These are phyloP conservation scores for Ellobius talpinus DNA, from an alignment of 2,113 vertebrate species.

Conservation along the genomic window DNA sequence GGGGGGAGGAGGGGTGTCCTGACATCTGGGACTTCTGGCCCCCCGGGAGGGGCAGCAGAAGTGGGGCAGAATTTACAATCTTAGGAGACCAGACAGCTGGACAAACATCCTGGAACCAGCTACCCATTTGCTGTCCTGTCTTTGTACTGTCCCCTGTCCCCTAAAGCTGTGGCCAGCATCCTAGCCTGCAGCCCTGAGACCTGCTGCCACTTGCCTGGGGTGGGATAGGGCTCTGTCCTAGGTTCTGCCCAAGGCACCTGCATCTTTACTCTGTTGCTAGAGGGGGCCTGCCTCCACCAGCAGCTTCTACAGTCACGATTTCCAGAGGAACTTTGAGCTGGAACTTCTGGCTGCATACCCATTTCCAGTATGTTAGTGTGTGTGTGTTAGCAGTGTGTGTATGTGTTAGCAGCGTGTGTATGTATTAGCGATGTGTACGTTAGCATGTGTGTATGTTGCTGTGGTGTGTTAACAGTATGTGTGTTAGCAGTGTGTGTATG, in stretches of 20 bases:
- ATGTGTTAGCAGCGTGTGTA: too few relatives aligned
- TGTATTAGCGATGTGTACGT: too few relatives aligned
- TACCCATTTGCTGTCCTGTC: too few relatives aligned
- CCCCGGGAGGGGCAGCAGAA: neutral
- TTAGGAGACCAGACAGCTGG: neutral
- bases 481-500: too few relatives aligned
- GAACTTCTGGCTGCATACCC: neutral
- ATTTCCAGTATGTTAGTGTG: neutral
- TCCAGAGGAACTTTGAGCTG: neutral
- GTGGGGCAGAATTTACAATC: neutral
- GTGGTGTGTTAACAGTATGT: too few relatives aligned
- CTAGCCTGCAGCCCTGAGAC: neutral
- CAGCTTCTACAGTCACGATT: neutral
- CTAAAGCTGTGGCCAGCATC: neutral
- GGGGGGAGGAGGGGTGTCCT: neutral
- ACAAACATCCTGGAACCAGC: neutral
- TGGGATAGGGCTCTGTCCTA: neutral
- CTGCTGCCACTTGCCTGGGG: neutral
- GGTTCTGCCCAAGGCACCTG: neutral
- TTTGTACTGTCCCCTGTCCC: neutral
- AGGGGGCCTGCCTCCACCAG: neutral
- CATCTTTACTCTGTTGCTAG: neutral
- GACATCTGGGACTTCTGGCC: neutral
- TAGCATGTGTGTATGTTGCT: too few relatives aligned
- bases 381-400: too few relatives aligned